These are phyloP conservation scores for Brienomyrus brachyistius DNA, from an alignment of 2,113 vertebrate species.

Conservation along the genomic window DNA sequence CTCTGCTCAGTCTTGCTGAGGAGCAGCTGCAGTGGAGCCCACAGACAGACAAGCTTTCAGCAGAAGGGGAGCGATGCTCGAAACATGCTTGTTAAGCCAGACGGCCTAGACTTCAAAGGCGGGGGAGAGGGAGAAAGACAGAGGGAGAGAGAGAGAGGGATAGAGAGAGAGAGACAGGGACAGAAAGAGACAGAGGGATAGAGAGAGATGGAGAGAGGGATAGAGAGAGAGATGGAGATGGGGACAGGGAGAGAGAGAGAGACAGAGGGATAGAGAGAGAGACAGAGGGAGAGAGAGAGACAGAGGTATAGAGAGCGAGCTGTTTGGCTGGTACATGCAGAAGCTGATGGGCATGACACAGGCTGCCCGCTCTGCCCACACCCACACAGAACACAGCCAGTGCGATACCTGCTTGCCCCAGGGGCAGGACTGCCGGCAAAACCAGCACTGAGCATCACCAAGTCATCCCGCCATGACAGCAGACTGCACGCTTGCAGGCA, in stretches of 20 bases:
- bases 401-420: not conserved
- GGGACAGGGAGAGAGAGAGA: not conserved
- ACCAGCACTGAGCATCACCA: constrained; percentile 36
- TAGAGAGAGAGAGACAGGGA: not conserved
- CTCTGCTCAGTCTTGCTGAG: not conserved
- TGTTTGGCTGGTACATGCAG: not conserved
- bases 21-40: not conserved
- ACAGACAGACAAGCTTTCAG: constrained; percentile 4
- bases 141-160: not conserved
- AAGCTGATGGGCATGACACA: not conserved
- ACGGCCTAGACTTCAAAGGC: not conserved
- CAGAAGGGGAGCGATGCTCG: not conserved
- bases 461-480: constrained; percentile 37
- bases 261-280: not conserved
- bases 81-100: constrained; percentile 12
- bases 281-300: constrained; percentile 6
- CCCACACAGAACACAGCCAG: not conserved
- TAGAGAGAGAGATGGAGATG: not conserved
- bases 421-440: constrained; percentile 33
- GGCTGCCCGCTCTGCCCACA: not conserved
- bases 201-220: constrained; percentile 3
- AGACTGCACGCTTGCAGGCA: constrained; percentile 26
- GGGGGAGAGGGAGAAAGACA: not conserved
- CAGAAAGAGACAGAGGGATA: not conserved
- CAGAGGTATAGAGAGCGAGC: not conserved